Percentiles rank a stretch among this genome's conserved stretches.
Evolutionary conservation across 2,113 vertebrate species (phyloP).

Genomic region (Brienomyrus brachyistius): DNA sequence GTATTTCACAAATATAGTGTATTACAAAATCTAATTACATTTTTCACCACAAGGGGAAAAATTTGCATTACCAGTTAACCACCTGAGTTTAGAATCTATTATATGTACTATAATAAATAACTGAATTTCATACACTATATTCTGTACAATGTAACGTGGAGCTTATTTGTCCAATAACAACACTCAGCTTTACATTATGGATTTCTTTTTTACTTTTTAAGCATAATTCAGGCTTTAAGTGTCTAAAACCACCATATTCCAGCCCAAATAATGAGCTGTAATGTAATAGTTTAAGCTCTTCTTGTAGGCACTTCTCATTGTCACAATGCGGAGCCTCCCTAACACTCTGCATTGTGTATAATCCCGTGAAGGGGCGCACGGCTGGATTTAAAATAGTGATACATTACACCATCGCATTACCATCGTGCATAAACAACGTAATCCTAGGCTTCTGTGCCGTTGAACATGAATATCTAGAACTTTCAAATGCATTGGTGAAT

Average conservation of each 20-base stretch:
- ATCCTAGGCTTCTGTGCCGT: neutral
- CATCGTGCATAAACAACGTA: neutral
- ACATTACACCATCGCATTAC: neutral
- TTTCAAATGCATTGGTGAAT: neutral
- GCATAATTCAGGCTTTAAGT: neutral
- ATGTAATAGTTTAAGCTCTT: neutral
- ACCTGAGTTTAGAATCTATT: neutral
- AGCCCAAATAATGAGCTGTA: neutral
- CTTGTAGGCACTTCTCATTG: neutral
- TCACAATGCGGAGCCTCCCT: neutral
- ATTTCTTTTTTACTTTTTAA: neutral
- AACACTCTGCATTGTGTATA: neutral
- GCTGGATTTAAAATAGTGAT: neutral
- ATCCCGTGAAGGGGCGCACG: neutral
- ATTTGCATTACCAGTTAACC: neutral
- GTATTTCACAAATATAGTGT: neutral
- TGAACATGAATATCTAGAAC: neutral
- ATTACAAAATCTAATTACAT: neutral
- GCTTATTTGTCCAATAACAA: neutral
- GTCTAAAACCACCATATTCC: neutral
- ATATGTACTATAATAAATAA: neutral
- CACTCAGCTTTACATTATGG: neutral
- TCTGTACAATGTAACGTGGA: neutral
- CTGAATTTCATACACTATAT: neutral
- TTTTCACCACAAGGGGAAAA: neutral